Percentiles rank a stretch among this genome's conserved stretches.
phyloP scores from a whole-genome alignment of 30 jellyfish, hydroid and myxozoan species.

The Nemopilema nomurai region DNA sequence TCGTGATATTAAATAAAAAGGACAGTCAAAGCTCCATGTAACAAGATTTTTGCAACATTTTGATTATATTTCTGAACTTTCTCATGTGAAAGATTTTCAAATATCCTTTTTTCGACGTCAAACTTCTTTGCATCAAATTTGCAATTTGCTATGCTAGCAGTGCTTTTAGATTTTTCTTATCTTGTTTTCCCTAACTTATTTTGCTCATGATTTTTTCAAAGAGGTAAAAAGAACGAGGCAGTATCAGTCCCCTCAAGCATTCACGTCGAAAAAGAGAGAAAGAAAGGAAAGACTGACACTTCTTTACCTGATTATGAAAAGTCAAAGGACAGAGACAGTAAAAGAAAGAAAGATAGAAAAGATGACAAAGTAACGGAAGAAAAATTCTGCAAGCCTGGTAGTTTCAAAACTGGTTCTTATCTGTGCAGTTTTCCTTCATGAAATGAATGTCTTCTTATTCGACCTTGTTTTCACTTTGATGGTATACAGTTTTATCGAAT shows the following conservation, averaged over 20 bases:
- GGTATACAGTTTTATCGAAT: too few species aligned
- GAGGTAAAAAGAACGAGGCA: constrained; percentile 27
- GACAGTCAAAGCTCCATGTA: too few species aligned
- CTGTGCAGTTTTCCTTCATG: neutral
- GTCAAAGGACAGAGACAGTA: constrained; percentile 11
- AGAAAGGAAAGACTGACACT: constrained; percentile 35
- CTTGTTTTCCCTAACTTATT: too few species aligned
- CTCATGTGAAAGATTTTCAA: too few species aligned
- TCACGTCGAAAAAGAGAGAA: constrained; percentile 43
- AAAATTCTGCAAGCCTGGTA: constrained; percentile 81
- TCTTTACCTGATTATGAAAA: constrained; percentile 34
- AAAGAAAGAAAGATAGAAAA: constrained; percentile 53
- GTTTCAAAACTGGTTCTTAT: neutral
- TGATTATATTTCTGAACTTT: too few species aligned
- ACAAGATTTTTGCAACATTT: too few species aligned
- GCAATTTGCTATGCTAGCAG: too few species aligned
- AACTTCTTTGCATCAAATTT: too few species aligned
- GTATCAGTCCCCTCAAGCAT: constrained; percentile 6
- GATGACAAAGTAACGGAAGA: constrained; percentile 61
- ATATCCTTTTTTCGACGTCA: too few species aligned
- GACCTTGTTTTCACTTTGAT: neutral
- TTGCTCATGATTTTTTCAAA: neutral
- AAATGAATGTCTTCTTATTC: neutral
- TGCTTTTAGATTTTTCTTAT: too few species aligned
- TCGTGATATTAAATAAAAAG: too few species aligned